Conservation (phyloP, 92 coral and sea anemone species). For the Phymanthus crucifer region DNA sequence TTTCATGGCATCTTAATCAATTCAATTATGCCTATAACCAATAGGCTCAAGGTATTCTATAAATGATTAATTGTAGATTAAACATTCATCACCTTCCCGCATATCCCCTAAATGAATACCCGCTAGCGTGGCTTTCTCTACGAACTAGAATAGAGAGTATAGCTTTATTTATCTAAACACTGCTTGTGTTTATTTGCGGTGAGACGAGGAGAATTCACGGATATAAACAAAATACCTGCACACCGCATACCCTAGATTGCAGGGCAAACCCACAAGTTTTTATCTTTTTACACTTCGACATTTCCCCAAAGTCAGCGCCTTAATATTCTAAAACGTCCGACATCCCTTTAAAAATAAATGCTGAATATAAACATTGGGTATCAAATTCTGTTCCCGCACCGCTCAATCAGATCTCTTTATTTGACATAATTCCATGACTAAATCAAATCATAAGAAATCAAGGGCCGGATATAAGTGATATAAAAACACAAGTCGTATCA, state of each 20-base stretch:
- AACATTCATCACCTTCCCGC: slow-evolving; percentile 86
- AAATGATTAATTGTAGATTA: slow-evolving; percentile 90
- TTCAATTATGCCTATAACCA: slow-evolving; percentile 78
- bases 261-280: slow-evolving; percentile 79
- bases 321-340: slow-evolving; percentile 14
- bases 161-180: slow-evolving; percentile 88
- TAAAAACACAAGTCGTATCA: not conserved
- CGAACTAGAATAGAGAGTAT: slow-evolving; percentile 60
- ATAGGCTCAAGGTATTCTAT: slow-evolving; percentile 68
- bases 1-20: slow-evolving; percentile 72
- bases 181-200: slow-evolving; percentile 93
- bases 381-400: slow-evolving; percentile 16
- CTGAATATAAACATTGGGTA: slow-evolving; percentile 20
- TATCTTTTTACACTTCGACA: slow-evolving; percentile 83
- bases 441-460: slow-evolving; percentile 26
- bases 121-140: slow-evolving; percentile 84
- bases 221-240: slow-evolving; percentile 76
- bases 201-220: slow-evolving; percentile 65
- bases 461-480: slow-evolving; percentile 2
- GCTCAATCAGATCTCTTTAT: slow-evolving; percentile 20
- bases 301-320: slow-evolving; percentile 74
- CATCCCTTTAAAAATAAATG: slow-evolving; percentile 35
- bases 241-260: slow-evolving; percentile 58
- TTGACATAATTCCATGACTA: slow-evolving; percentile 24
- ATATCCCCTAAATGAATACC: slow-evolving; percentile 83